Base-by-base conservation (phyloP, 2,797 vertebrate species). In the Myotis pilosus region DNA sequence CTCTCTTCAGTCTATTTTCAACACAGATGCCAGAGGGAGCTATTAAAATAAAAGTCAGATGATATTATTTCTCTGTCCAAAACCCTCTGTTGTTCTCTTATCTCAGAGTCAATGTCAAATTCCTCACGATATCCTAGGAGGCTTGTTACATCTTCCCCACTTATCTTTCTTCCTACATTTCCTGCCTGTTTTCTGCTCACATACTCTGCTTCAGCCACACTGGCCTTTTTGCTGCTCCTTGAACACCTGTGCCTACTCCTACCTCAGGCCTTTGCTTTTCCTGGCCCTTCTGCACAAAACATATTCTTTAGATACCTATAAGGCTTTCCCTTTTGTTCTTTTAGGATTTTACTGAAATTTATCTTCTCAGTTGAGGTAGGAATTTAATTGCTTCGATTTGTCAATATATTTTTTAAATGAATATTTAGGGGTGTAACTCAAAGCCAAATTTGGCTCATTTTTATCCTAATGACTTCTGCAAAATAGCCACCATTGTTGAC, bases 401-500 rank as follows among this genome's bases (percentile, higher is more conserved):
- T 3, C 33, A 74, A 74, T 47, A 47, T 28, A 13, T 74, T 72
- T 47, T 75, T 75, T 30, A 30, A 75, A 49, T 30, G 41, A 74
- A 17, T 74, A 74, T 16, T 75, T 49, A 49, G 44, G 30, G 28
- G 47, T 75, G 28, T 75, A 75, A 74, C 28, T 49, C 44, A 49
- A 49, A 75, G 28, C 30, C 28, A 30, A 75, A 30, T 89, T 95
- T 91, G 49, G 47, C 33, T 93, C 74, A 19, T 71, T 94, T 92
- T 95, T 82, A 62, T 76, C 89, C 41, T 95, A 71, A 64, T 55
- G 62, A 44, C 55, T 72, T 81, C 6, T 80, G 41, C 22, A 89
- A 92, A 80, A 76, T 72, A 83, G 36, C 38, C 28, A 68, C 38
- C 66, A 94, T 89, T 95, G 75, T 88, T 94, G 55, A 78, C 15